Conservation (phyloP, 2,113 vertebrate species). For the Rhynchopsitta pachyrhyncha region DNA sequence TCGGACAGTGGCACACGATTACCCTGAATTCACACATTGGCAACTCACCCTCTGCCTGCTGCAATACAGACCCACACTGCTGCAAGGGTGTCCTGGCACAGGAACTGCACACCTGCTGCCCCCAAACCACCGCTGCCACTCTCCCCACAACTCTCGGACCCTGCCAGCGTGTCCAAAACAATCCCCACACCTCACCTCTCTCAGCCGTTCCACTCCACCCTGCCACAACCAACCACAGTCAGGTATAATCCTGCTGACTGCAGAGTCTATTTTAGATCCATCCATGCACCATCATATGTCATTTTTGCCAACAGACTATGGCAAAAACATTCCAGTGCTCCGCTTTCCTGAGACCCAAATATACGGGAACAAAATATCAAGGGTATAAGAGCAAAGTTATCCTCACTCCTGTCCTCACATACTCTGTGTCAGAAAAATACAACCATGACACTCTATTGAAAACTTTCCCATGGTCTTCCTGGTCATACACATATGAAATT, state of each 20-base stretch:
- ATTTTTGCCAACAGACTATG: neutral
- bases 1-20: neutral
- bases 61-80: accelerated
- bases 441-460: neutral
- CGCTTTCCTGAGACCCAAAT: neutral
- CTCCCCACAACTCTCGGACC: accelerated
- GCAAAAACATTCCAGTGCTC: neutral
- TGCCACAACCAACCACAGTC: neutral
- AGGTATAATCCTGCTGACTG: neutral
- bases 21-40: accelerated
- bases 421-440: neutral
- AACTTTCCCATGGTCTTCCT: neutral
- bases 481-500: neutral
- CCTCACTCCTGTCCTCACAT: neutral
- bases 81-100: neutral
- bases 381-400: neutral
- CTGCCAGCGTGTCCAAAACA: neutral
- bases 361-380: neutral
- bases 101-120: neutral
- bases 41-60: neutral
- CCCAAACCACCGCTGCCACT: accelerated
- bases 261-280: neutral
- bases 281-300: accelerated
- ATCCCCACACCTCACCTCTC: neutral
- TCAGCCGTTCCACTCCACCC: neutral